phyloP scores from a whole-genome alignment of 64 coral and sea anemone species.

The Orbicella faveolata region DNA sequence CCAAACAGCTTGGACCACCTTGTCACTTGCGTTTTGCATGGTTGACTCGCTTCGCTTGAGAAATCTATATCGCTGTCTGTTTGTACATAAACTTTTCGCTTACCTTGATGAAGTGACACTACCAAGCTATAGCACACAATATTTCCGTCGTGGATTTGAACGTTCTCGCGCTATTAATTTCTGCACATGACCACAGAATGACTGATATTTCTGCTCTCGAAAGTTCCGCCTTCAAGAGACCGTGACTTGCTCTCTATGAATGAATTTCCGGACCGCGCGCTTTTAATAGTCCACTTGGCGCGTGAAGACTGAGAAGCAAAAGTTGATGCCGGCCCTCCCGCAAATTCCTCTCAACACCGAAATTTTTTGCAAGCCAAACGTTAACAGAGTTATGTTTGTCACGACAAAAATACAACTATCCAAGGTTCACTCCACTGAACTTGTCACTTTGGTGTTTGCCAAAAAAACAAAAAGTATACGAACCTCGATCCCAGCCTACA shows the following conservation, averaged over 20 bases:
- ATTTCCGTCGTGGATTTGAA: neutral
- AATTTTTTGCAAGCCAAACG: neutral
- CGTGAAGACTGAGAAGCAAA: neutral
- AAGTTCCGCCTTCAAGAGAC: slow-evolving; percentile 5
- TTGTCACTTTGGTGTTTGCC: neutral
- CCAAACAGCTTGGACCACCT: neutral
- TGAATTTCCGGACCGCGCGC: neutral
- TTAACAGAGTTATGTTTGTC: neutral
- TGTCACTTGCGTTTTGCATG: neutral
- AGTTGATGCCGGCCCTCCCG: neutral
- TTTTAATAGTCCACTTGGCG: no score
- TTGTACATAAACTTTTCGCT: neutral
- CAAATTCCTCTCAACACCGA: neutral
- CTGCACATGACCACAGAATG: neutral
- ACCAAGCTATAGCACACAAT: neutral
- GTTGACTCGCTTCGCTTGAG: neutral
- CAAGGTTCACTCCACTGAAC: neutral
- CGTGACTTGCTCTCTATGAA: neutral
- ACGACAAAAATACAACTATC: neutral
- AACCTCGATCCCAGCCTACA: no score
- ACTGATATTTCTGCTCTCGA: slow-evolving; percentile 12
- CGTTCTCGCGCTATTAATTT: neutral
- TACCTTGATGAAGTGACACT: neutral
- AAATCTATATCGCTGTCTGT: neutral
- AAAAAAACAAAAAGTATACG: no score